Percentiles rank a stretch among this genome's conserved stretches.
Evolutionary conservation across 2,888 invertebrate species (phyloP).

Genomic region (Ligdia adustata): DNA sequence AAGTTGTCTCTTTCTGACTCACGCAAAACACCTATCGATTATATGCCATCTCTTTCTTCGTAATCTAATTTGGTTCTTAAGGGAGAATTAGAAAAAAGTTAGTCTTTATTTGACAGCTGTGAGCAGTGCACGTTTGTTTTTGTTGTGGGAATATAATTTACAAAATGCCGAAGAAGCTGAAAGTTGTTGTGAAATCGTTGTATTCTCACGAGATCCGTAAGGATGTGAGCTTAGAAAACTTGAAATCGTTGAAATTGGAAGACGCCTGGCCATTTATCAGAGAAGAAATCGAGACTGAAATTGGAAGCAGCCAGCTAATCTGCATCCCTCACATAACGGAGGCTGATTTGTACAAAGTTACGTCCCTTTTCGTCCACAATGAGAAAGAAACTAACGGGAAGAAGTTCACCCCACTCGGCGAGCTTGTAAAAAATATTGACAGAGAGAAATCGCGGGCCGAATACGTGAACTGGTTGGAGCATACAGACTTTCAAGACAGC

Average conservation of each 20-base stretch:
- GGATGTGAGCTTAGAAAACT: constrained; percentile 73
- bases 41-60: constrained; percentile 30
- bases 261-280: constrained; percentile 82
- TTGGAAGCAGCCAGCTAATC: constrained; percentile 76
- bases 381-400: constrained; percentile 75
- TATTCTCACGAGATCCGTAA: constrained; percentile 80
- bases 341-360: constrained; percentile 74
- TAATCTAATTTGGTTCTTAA: not conserved
- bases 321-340: constrained; percentile 82
- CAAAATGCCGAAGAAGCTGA: constrained; percentile 79
- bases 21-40: constrained; percentile 37
- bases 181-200: constrained; percentile 76
- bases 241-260: constrained; percentile 76
- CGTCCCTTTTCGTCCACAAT: constrained; percentile 77
- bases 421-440: constrained; percentile 69
- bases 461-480: constrained; percentile 68
- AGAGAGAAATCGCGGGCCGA: constrained; percentile 67
- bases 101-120: constrained; percentile 51
- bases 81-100: constrained; percentile 23
- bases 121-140: constrained; percentile 31
- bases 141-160: constrained; percentile 28
- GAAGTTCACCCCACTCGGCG: constrained; percentile 76
- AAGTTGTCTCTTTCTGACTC: constrained; percentile 33
- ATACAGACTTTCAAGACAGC: constrained; percentile 62
- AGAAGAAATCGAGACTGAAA: constrained; percentile 80